phyloP scores from a whole-genome alignment of 2,888 invertebrate species.

The Tridacna crocea region DNA sequence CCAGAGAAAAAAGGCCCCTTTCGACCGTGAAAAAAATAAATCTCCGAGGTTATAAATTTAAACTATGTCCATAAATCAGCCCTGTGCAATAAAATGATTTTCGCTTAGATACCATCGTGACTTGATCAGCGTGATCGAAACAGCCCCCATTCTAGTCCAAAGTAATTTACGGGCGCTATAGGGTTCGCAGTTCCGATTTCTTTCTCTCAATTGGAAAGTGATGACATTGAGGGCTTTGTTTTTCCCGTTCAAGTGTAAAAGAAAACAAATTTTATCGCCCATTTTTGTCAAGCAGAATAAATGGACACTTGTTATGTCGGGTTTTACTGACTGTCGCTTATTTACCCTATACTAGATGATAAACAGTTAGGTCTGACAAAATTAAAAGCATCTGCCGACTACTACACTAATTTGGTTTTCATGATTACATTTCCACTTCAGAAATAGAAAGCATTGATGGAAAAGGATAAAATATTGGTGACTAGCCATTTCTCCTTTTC shows the following conservation, averaged over 20 bases:
- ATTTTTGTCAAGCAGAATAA: constrained; percentile 64
- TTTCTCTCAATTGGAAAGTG: constrained; percentile 47
- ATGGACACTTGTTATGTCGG: constrained; percentile 41
- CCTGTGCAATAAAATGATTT: constrained; percentile 61
- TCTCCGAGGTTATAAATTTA: constrained; percentile 59
- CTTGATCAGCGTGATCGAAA: constrained; percentile 41
- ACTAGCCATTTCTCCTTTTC: too few species aligned
- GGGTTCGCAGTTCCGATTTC: constrained; percentile 55
- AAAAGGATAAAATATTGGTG: too few species aligned
- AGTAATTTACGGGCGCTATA: constrained; percentile 51
- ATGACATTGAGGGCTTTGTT: constrained; percentile 60
- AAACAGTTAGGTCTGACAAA: neutral
- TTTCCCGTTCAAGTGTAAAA: constrained; percentile 56
- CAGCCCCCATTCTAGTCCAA: constrained; percentile 55
- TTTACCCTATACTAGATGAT: neutral
- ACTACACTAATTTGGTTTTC: neutral
- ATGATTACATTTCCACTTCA: neutral
- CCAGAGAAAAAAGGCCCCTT: constrained; percentile 8
- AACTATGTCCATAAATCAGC: constrained; percentile 54
- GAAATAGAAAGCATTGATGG: too few species aligned
- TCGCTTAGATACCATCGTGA: constrained; percentile 50
- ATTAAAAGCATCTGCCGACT: neutral
- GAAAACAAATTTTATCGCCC: constrained; percentile 67
- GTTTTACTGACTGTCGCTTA: constrained; percentile 24
- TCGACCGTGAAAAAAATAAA: constrained; percentile 37